Evolutionary conservation across 2,797 vertebrate species (phyloP).

Genomic region (Danio aesculapii): DNA sequence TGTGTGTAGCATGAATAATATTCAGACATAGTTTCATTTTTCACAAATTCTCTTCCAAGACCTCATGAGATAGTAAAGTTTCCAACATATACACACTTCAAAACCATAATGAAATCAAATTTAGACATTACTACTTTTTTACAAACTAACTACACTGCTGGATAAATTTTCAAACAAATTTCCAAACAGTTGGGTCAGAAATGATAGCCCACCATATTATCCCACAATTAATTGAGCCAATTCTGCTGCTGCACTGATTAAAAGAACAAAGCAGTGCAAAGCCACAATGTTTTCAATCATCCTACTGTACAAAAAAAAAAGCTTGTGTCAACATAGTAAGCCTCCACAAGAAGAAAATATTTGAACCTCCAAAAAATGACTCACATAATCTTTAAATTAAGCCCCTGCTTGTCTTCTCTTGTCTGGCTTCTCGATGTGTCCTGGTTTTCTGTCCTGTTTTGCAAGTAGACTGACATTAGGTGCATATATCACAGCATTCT

Average conservation of each 20-base stretch:
- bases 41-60: no score
- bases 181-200: background rate
- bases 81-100: no score
- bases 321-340: constrained; percentile 8
- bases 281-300: constrained; percentile 7
- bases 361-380: background rate
- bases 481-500: constrained; percentile 45
- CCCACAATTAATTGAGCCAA: background rate
- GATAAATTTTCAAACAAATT: no score
- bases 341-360: background rate
- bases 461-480: constrained; percentile 47
- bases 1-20: no score
- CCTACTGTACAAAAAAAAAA: background rate
- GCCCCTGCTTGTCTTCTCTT: background rate
- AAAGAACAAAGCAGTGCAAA: background rate
- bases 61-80: no score
- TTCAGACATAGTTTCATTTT: no score
- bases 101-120: no score
- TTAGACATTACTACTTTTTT: no score
- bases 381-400: constrained; percentile 19
- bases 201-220: background rate
- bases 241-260: background rate
- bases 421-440: background rate
- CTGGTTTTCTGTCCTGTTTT: constrained; percentile 42
- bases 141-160: no score